Conservation (phyloP, 2,888 invertebrate species). For the Nemurella pictetii region DNA sequence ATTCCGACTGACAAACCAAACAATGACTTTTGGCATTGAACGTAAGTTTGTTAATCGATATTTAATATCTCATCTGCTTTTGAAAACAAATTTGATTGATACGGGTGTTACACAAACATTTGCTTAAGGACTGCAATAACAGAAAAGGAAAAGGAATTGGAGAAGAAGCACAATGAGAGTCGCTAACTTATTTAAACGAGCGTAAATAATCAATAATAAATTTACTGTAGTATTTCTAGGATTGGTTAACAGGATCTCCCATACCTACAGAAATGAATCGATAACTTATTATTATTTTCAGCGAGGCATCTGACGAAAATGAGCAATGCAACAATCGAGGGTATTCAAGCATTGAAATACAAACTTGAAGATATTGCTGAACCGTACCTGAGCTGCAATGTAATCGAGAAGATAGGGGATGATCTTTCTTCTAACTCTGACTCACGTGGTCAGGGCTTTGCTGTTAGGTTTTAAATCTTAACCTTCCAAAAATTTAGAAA, state of each 20-base stretch:
- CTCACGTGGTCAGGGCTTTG: constrained; percentile 70
- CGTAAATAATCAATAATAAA: too few species aligned
- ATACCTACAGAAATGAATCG: too few species aligned
- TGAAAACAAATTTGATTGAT: too few species aligned
- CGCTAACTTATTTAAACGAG: too few species aligned
- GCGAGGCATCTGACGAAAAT: constrained; percentile 50
- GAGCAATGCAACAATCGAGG: constrained; percentile 36
- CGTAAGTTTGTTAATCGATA: constrained; percentile 48
- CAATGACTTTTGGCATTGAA: constrained; percentile 52
- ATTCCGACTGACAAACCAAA: constrained; percentile 46
- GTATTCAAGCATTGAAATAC: constrained; percentile 38
- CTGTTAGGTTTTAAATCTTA: constrained; percentile 61
- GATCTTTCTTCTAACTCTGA: constrained; percentile 70
- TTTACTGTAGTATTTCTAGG: too few species aligned
- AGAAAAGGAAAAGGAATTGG: too few species aligned
- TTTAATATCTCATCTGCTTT: neutral
- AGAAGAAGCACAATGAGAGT: too few species aligned
- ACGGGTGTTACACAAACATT: neutral
- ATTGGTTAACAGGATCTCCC: too few species aligned
- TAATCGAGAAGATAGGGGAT: constrained; percentile 67
- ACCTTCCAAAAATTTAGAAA: neutral
- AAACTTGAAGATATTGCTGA: constrained; percentile 48
- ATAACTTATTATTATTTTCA: constrained; percentile 43
- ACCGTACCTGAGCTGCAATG: constrained; percentile 66
- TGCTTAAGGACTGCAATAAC: too few species aligned